A percentile compares a stretch with the other conserved stretches of the same genome.
These are phyloP conservation scores for Hemicordylus capensis DNA, from an alignment of 2,113 vertebrate genomes.

Conservation along the genomic window DNA sequence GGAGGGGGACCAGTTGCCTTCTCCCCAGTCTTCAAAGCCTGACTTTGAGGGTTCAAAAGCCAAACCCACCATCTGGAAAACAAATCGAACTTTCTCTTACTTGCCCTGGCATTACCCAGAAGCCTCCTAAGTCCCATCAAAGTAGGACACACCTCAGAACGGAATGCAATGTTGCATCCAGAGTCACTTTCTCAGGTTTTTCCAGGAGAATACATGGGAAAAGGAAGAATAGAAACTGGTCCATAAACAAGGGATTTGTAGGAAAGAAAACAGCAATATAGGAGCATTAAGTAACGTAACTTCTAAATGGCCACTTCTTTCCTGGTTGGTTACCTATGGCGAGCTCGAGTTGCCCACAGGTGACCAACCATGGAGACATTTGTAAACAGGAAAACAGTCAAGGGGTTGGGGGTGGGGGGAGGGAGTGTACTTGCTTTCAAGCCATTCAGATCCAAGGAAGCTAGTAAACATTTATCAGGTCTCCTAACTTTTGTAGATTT, in stretches of 20 bases:
- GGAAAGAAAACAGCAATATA: not conserved
- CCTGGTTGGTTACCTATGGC: not conserved
- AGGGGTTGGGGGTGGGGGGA: too few relatives aligned
- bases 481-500: not conserved
- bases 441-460: not conserved
- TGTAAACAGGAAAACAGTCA: not conserved
- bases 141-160: not conserved
- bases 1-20: not conserved
- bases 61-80: constrained; percentile 46
- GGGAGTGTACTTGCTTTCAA: not conserved
- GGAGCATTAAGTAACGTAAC: not conserved
- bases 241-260: not conserved
- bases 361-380: not conserved
- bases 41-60: constrained; percentile 56
- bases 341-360: not conserved
- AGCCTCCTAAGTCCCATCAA: not conserved
- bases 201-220: not conserved
- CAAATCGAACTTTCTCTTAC: constrained; percentile 49
- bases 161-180: not conserved
- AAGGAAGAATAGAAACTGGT: not conserved
- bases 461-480: not conserved
- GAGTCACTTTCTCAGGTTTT: constrained; percentile 11
- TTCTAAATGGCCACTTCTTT: not conserved
- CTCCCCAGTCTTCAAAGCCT: not conserved
- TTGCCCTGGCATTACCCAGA: constrained; percentile 36